A percentile compares a stretch with the other conserved stretches of the same genome.
Evolutionary conservation across 2,113 vertebrate genomes (phyloP).

Genomic region (Petromus typicus): DNA sequence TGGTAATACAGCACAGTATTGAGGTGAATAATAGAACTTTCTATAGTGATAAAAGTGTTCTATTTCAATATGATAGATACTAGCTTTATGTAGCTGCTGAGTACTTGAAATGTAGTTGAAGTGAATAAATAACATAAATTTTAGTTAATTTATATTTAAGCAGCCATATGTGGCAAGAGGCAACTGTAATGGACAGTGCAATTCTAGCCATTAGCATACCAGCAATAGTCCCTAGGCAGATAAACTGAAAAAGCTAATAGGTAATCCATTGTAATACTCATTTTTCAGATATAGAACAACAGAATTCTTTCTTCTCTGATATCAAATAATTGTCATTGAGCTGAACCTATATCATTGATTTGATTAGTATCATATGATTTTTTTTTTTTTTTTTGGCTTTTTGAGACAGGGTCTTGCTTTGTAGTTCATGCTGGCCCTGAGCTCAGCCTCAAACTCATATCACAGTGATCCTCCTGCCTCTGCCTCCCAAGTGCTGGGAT

Average conservation of each 20-base stretch:
- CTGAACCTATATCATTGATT: neutral
- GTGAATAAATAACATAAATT: neutral
- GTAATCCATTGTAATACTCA: too few relatives aligned
- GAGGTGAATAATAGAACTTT: neutral
- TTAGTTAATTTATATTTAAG: slow-evolving; percentile 36
- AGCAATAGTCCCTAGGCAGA: neutral
- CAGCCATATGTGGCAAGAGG: neutral
- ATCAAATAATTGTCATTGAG: neutral
- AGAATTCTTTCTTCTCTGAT: neutral
- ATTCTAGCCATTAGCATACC: neutral
- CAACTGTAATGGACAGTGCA: neutral
- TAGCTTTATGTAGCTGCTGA: neutral
- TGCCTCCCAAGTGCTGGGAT: too few relatives aligned
- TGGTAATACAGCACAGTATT: neutral
- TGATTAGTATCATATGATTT: neutral
- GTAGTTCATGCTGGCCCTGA: too few relatives aligned
- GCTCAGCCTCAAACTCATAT: too few relatives aligned
- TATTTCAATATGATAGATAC: neutral
- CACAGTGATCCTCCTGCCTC: too few relatives aligned
- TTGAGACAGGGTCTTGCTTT: too few relatives aligned
- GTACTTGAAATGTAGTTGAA: neutral
- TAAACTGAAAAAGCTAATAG: neutral
- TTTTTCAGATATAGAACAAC: neutral
- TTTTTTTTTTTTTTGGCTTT: too few relatives aligned
- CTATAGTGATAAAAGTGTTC: neutral